Evolutionary conservation across 1,140 invertebrate genomes (phyloP).

Genomic region (Platorchestia sp.): DNA sequence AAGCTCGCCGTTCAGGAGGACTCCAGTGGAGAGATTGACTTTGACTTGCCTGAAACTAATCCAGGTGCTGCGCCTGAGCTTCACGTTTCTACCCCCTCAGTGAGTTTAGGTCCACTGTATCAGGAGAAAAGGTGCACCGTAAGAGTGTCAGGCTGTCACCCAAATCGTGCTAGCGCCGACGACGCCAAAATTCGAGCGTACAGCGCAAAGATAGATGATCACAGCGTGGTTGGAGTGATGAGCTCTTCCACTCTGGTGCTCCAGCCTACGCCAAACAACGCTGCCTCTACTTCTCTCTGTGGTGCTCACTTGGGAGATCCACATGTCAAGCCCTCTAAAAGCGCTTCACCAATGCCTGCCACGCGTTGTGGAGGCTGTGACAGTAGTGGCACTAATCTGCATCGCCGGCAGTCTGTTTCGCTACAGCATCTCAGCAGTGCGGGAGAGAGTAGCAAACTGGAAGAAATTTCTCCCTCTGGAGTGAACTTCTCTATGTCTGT

Average conservation of each 20-base stretch:
- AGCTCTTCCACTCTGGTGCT: background rate
- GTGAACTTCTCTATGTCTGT: background rate
- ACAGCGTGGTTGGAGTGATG: background rate
- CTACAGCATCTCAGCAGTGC: background rate
- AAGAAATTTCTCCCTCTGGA: background rate
- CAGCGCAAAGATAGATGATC: background rate
- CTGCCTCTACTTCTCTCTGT: background rate
- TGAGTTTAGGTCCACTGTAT: background rate
- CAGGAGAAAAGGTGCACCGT: background rate
- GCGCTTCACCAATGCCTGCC: background rate
- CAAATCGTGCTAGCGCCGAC: background rate
- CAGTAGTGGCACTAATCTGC: background rate
- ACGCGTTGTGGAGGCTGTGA: background rate
- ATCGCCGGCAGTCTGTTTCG: background rate
- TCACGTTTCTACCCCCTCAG: background rate
- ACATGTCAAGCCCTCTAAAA: background rate
- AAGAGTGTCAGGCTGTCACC: background rate
- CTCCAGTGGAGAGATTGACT: background rate
- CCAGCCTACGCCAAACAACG: background rate
- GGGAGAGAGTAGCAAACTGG: background rate
- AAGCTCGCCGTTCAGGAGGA: background rate
- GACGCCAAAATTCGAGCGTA: background rate
- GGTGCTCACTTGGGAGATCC: background rate
- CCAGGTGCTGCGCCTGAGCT: background rate
- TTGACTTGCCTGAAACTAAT: background rate